These are phyloP conservation scores for Ischnus inquisitorius DNA, from an alignment of 2,888 invertebrate genomes.

Conservation along the genomic window DNA sequence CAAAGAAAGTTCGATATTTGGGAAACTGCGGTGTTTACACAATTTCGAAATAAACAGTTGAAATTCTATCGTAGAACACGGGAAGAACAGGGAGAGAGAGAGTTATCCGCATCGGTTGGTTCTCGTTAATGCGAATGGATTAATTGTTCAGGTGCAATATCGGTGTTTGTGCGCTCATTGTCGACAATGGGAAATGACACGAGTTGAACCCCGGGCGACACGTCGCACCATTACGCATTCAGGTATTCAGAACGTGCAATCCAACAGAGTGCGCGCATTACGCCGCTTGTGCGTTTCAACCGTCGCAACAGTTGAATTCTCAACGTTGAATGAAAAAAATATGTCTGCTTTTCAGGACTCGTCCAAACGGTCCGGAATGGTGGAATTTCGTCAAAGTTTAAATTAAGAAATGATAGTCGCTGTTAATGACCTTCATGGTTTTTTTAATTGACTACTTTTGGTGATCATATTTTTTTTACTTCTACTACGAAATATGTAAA, in stretches of 20 bases:
- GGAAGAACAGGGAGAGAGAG: not conserved
- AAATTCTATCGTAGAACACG: conserved; percentile 6
- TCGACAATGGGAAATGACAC: conserved; percentile 49
- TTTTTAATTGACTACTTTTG: not conserved
- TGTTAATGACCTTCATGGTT: not conserved
- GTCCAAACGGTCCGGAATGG: conserved; percentile 16
- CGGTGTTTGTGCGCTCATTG: conserved; percentile 33
- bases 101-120: conserved; percentile 29
- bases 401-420: not conserved
- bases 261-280: conserved; percentile 26
- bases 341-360: conserved; percentile 25
- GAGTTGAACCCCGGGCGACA: conserved; percentile 34
- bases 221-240: conserved; percentile 60
- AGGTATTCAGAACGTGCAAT: conserved; percentile 46
- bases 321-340: conserved; percentile 17
- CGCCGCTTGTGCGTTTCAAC: conserved; percentile 57
- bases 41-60: conserved; percentile 19
- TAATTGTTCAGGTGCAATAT: not conserved
- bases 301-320: conserved; percentile 49
- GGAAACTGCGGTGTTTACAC: conserved; percentile 23
- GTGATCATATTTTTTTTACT: not conserved
- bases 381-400: not conserved
- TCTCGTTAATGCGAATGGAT: conserved; percentile 39
- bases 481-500: too few relatives aligned
- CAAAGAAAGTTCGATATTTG: conserved; percentile 24